These are phyloP conservation scores for Epinephelus cyanopodus DNA, from an alignment of 2,113 vertebrate genomes.

Conservation along the genomic window DNA sequence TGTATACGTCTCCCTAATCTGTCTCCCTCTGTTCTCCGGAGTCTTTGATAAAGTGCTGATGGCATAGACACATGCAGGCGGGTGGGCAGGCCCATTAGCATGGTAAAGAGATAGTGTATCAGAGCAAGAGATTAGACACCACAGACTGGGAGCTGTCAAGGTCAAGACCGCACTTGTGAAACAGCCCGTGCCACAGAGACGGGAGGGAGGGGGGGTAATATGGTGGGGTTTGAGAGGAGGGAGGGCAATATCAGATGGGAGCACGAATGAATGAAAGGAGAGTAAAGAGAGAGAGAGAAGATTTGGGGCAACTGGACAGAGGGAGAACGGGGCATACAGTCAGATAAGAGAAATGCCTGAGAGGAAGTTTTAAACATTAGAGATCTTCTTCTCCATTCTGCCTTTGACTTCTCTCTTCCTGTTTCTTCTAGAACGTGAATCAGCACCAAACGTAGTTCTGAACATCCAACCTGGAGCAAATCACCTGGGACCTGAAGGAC, in stretches of 20 bases:
- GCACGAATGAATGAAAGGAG: slow-evolving; percentile 40
- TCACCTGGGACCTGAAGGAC: slow-evolving; percentile 86
- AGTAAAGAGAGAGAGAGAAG: background rate
- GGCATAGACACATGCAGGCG: slow-evolving; percentile 66
- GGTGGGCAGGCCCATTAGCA: slow-evolving; percentile 80
- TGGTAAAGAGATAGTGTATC: slow-evolving; percentile 85
- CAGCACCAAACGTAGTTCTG: slow-evolving; percentile 86
- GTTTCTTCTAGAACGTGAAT: slow-evolving; percentile 78
- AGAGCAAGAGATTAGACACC: slow-evolving; percentile 82
- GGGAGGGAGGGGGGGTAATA: slow-evolving; percentile 23
- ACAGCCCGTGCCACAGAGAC: slow-evolving; percentile 69
- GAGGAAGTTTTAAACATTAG: slow-evolving; percentile 44
- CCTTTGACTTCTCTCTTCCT: background rate
- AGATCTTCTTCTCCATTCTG: slow-evolving; percentile 3
- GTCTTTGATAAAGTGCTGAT: slow-evolving; percentile 85
- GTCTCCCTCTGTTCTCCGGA: slow-evolving; percentile 73
- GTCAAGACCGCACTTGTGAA: slow-evolving; percentile 84
- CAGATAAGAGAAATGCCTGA: slow-evolving; percentile 51
- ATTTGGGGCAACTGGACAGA: slow-evolving; percentile 7
- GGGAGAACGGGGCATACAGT: background rate
- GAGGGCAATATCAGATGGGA: slow-evolving; percentile 44
- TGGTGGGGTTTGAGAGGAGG: slow-evolving; percentile 37
- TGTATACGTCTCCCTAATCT: slow-evolving; percentile 74
- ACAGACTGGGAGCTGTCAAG: slow-evolving; percentile 84
- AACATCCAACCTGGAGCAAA: slow-evolving; percentile 88